These are phyloP conservation scores for Decapterus maruadsi DNA, from an alignment of 2,797 vertebrate genomes.

Conservation along the genomic window DNA sequence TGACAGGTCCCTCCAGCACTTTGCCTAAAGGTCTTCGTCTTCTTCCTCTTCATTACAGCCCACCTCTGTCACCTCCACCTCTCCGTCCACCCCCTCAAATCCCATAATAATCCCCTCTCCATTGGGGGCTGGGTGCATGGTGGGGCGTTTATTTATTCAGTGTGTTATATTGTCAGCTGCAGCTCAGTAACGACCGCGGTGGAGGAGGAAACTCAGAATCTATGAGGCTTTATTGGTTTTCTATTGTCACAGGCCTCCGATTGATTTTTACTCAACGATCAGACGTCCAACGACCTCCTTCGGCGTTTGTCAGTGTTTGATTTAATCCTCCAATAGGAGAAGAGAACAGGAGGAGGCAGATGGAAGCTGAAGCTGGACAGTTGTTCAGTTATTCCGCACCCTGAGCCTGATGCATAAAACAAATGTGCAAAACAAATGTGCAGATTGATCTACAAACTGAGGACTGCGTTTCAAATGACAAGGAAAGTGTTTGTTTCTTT, in stretches of 20 bases:
- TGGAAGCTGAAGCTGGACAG: background rate
- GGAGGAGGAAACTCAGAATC: too few relatives aligned
- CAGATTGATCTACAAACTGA: too few relatives aligned
- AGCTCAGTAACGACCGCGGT: too few relatives aligned
- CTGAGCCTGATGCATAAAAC: background rate
- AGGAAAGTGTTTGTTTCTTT: too few relatives aligned
- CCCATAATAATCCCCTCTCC: slow-evolving; percentile 42
- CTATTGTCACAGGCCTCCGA: too few relatives aligned
- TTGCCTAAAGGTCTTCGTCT: slow-evolving; percentile 32
- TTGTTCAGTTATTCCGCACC: background rate
- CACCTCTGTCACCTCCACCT: slow-evolving; percentile 40
- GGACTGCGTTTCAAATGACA: too few relatives aligned
- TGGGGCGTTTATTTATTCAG: slow-evolving; percentile 14
- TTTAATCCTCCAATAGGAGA: background rate
- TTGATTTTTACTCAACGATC: too few relatives aligned
- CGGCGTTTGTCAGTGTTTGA: background rate
- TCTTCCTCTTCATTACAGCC: slow-evolving; percentile 32
- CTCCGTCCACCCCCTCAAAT: slow-evolving; percentile 32
- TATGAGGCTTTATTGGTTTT: too few relatives aligned
- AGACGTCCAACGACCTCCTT: too few relatives aligned
- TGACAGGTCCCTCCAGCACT: slow-evolving; percentile 38
- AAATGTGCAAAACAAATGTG: too few relatives aligned
- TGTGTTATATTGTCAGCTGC: slow-evolving; percentile 7
- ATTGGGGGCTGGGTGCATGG: background rate
- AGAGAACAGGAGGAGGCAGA: too few relatives aligned